A percentile compares a stretch with the other conserved stretches of the same genome.
Conservation (phyloP, 2,113 vertebrate species). For the Lynx canadensis region DNA sequence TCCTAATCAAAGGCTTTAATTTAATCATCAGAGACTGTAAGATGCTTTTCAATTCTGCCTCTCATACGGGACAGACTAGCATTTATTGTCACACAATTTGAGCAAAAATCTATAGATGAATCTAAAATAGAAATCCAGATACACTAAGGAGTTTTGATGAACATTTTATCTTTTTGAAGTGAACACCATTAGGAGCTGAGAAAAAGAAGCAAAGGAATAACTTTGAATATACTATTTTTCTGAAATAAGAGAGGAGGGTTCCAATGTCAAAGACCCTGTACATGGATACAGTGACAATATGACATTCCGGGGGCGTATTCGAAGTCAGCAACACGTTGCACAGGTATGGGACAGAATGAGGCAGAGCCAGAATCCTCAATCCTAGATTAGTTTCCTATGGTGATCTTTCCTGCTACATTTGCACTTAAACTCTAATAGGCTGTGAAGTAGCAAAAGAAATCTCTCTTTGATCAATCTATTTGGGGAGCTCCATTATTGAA, state of each 20-base stretch:
- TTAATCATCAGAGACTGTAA: constrained; percentile 27
- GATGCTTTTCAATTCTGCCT: constrained; percentile 8
- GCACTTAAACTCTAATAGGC: background rate
- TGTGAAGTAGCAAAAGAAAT: background rate
- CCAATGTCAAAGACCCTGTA: background rate
- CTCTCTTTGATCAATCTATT: background rate
- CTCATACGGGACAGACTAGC: constrained; percentile 27
- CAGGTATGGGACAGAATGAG: background rate
- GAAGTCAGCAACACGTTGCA: background rate
- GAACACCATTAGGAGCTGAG: background rate
- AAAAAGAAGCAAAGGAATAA: background rate
- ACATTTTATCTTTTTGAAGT: constrained; percentile 39
- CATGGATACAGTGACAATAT: too few species aligned
- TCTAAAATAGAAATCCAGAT: background rate
- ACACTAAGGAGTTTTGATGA: background rate
- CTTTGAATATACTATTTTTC: background rate
- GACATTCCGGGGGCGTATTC: background rate
- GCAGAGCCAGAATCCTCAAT: rapidly evolving
- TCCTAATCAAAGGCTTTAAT: constrained; percentile 52
- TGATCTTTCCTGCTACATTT: background rate
- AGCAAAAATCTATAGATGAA: constrained; percentile 18
- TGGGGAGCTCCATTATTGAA: background rate
- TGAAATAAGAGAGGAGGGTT: background rate
- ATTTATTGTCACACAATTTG: background rate
- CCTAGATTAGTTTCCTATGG: background rate